Base-by-base conservation (phyloP, 2,797 vertebrate genomes). In the Nyctibius grandis region DNA sequence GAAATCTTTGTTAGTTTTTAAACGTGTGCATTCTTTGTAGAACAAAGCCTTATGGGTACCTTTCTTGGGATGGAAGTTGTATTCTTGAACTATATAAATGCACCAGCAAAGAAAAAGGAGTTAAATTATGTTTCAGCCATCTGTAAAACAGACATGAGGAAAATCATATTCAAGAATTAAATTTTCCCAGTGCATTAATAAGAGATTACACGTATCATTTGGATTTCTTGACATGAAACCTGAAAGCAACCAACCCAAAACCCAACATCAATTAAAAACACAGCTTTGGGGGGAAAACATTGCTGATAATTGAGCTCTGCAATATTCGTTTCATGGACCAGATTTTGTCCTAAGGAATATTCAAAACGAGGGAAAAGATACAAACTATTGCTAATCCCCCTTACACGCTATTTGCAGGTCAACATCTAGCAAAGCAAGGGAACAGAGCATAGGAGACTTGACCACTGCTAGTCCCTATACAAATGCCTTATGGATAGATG, bases 221-320 rank as follows among this genome's bases (percentile, higher is more conserved):
- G 53, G 20, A 64, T 77, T 92, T 89, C 63, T 80, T 82, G 59
- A 95, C 91, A 93, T 80, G 29, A 92, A 95, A 85, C 8, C 29
- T 89, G 57, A 77, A 92, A 85, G 53, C 7, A 5, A 88, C 18
- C 9, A 73, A 77, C 59, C 68, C 44, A 85, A 86, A 90, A 92
- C 10, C 11, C 56, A 95, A 77, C 5, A 87, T 31, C 47, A 91
- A 76, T 85, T 93, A 82, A 90, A n/a, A 84, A 51, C 26, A 73
- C 11, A 74, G 29, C 33, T 64, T 79, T 57, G 23, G 9, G 40
- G 19, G n/a, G 4, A 1, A 54, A 74, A 54, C 6, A 53, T 19
- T 65, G 22, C 21, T 80, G 31, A 44, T 56, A 92, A 89, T 5
- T 89, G 18, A 88, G 47, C 19, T 85, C 33, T 60, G 23, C 12